Conservation (phyloP, 1,140 invertebrate genomes). For the Chionoecetes opilio region DNA sequence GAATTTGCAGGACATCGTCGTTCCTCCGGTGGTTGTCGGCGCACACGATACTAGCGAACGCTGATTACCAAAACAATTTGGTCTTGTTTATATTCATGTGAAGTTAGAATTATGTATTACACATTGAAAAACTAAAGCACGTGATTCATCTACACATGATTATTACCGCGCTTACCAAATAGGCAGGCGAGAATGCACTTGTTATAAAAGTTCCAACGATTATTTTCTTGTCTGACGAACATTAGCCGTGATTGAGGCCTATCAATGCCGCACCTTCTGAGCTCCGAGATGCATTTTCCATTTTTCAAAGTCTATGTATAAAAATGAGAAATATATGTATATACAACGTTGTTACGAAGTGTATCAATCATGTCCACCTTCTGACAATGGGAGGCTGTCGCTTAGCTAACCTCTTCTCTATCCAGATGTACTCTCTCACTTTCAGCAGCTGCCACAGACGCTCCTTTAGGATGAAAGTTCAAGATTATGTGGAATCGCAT, state of each 20-base stretch:
- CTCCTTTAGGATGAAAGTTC: too few relatives aligned
- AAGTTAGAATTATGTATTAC: not conserved
- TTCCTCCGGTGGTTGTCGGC: not conserved
- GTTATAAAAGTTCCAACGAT: not conserved
- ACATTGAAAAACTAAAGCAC: not conserved
- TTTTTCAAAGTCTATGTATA: not conserved
- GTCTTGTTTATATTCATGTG: not conserved
- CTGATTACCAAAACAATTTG: not conserved
- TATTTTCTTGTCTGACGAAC: not conserved
- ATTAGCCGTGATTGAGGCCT: not conserved
- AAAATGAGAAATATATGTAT: slow-evolving; percentile 5
- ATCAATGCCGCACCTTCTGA: not conserved
- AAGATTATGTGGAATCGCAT: too few relatives aligned
- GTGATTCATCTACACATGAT: not conserved
- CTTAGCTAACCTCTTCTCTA: too few relatives aligned
- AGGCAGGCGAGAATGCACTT: not conserved
- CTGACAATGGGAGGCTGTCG: too few relatives aligned
- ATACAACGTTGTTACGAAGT: not conserved
- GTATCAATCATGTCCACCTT: too few relatives aligned
- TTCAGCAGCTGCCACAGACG: too few relatives aligned
- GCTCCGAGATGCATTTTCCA: not conserved
- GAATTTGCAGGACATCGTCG: not conserved
- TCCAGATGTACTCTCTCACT: too few relatives aligned
- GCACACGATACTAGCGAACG: too few relatives aligned
- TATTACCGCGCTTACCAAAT: not conserved